phyloP scores from a whole-genome alignment of 2,888 invertebrate genomes.

The Coronaproctus castanopsis region DNA sequence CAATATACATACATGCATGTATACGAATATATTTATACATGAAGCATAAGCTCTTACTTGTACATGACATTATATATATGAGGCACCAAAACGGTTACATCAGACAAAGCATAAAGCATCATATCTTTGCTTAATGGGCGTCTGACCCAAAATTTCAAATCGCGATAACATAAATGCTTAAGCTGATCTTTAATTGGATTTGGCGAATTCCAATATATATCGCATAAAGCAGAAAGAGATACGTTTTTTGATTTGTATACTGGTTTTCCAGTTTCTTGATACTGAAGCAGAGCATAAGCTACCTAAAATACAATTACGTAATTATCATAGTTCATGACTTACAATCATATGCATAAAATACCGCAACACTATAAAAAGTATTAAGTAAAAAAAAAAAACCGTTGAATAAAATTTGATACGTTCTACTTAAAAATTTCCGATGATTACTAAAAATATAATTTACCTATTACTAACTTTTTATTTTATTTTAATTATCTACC shows the following conservation, averaged over 20 bases:
- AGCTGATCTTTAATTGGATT: constrained; percentile 82
- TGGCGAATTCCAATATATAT: constrained; percentile 64
- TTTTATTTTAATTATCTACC: too few species aligned
- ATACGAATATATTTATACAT: too few species aligned
- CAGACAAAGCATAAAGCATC: constrained; percentile 76
- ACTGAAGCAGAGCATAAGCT: constrained; percentile 76
- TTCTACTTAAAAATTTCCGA: too few species aligned
- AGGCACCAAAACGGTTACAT: constrained; percentile 67
- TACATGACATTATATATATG: constrained; percentile 54
- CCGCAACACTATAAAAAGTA: too few species aligned
- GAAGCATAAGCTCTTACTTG: constrained; percentile 31
- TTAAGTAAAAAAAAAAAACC: too few species aligned
- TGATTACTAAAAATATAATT: too few species aligned
- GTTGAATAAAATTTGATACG: too few species aligned
- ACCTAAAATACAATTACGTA: constrained; percentile 35
- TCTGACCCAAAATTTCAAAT: constrained; percentile 68
- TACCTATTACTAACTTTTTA: too few species aligned
- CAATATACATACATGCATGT: too few species aligned
- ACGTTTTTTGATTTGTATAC: constrained; percentile 88
- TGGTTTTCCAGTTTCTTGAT: constrained; percentile 71
- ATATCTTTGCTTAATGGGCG: constrained; percentile 74
- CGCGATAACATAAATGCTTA: constrained; percentile 63
- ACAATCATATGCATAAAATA: too few species aligned
- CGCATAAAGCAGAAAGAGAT: constrained; percentile 75
- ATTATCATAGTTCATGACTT: too few species aligned